Conservation (phyloP, 2,888 invertebrate genomes). For the Chesias legatella region DNA sequence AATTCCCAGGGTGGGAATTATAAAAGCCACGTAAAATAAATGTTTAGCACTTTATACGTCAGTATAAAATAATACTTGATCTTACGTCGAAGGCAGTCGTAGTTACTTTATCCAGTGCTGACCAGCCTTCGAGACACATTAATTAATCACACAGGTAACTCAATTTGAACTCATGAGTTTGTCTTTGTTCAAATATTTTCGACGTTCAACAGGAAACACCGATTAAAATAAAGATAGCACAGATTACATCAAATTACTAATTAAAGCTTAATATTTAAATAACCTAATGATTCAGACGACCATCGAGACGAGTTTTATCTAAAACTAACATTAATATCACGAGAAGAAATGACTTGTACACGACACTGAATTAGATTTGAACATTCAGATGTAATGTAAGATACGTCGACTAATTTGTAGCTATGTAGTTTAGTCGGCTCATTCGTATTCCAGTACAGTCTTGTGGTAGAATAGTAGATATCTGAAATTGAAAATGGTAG, state of each 20-base stretch:
- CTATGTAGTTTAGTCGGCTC: constrained; percentile 3
- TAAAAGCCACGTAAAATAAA: constrained; percentile 19
- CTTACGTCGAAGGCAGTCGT: too few species aligned
- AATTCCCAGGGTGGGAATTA: constrained; percentile 17
- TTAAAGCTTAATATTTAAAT: constrained; percentile 68
- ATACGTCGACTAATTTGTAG: constrained; percentile 16
- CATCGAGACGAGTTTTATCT: constrained; percentile 44
- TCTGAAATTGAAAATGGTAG: constrained; percentile 77
- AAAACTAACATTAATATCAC: constrained; percentile 72
- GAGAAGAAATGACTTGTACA: constrained; percentile 55
- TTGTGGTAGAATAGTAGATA: constrained; percentile 98
- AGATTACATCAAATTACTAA: too few species aligned
- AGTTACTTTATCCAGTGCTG: too few species aligned
- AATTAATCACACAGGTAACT: constrained; percentile 14
- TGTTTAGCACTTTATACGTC: constrained; percentile 18
- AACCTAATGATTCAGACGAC: constrained; percentile 58
- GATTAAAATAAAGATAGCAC: constrained; percentile 9
- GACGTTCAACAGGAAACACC: background rate
- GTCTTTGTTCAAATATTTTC: constrained; percentile 5
- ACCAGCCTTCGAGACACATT: too few species aligned
- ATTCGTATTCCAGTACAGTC: constrained; percentile 92
- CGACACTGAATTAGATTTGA: constrained; percentile 22
- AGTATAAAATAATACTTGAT: too few species aligned
- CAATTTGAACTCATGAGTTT: constrained; percentile 19
- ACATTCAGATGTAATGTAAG: constrained; percentile 18